Evolutionary conservation across 2,888 invertebrate genomes (phyloP).

Genomic region (Alloplasta piceator): DNA sequence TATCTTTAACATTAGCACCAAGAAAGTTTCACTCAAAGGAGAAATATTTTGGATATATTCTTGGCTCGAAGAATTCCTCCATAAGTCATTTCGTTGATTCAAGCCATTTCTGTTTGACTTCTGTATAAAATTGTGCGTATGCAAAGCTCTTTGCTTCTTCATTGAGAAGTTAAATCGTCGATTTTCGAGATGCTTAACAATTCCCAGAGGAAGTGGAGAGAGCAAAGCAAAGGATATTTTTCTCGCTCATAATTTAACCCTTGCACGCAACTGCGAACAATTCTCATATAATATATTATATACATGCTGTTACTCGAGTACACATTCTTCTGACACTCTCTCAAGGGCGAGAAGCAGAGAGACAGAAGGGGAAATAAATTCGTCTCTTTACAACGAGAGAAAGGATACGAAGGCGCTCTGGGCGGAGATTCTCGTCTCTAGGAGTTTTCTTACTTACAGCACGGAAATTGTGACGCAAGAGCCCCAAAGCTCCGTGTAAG

Average conservation of each 20-base stretch:
- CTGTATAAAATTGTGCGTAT: too few species aligned
- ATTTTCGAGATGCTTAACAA: too few species aligned
- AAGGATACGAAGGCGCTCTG: slow-evolving; percentile 19
- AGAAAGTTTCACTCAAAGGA: too few species aligned
- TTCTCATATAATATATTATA: slow-evolving; percentile 1
- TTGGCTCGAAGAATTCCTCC: too few species aligned
- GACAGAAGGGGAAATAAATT: neutral
- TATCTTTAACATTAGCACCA: too few species aligned
- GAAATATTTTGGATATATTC: too few species aligned
- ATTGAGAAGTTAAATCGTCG: too few species aligned
- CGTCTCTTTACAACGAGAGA: neutral
- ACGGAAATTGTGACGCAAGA: slow-evolving; percentile 12
- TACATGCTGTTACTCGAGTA: slow-evolving; percentile 8
- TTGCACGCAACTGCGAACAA: slow-evolving; percentile 18
- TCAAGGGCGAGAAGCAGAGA: neutral
- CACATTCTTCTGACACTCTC: slow-evolving; percentile 16
- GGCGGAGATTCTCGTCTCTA: slow-evolving; percentile 48
- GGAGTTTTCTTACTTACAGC: slow-evolving; percentile 28
- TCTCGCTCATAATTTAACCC: neutral
- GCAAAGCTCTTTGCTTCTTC: too few species aligned
- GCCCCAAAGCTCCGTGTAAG: slow-evolving; percentile 9
- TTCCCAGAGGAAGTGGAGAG: neutral
- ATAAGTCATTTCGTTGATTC: too few species aligned
- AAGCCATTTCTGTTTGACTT: too few species aligned
- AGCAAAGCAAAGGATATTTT: neutral